These are phyloP conservation scores for Drepana arcuata DNA, from an alignment of 1,140 invertebrate species.

Conservation along the genomic window DNA sequence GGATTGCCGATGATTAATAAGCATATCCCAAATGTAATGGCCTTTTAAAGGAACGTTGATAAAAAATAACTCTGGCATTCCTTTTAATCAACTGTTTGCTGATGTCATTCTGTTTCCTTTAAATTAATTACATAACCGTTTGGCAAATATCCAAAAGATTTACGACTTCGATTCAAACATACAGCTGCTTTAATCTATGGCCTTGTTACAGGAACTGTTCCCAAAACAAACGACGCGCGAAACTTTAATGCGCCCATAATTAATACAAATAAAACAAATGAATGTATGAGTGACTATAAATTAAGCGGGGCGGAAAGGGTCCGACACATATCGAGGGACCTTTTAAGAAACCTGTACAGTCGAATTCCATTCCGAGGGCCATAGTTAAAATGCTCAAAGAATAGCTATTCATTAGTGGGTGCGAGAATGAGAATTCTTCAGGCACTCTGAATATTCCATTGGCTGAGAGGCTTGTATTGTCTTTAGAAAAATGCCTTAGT, in stretches of 20 bases:
- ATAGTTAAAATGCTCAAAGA: constrained; percentile 70
- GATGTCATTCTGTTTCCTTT: too few relatives aligned
- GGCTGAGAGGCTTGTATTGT: constrained; percentile 59
- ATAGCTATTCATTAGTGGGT: constrained; percentile 71
- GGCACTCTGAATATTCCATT: constrained; percentile 62
- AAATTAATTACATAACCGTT: too few relatives aligned
- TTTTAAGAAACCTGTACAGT: constrained; percentile 69
- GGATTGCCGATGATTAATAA: too few relatives aligned
- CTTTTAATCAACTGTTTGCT: too few relatives aligned
- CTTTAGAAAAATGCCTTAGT: constrained; percentile 59
- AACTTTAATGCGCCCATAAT: constrained; percentile 54
- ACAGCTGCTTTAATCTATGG: too few relatives aligned
- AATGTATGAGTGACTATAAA: constrained; percentile 55
- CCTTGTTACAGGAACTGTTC: too few relatives aligned
- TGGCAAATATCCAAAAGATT: too few relatives aligned
- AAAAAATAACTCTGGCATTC: too few relatives aligned
- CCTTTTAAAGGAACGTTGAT: too few relatives aligned
- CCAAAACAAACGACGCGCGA: constrained; percentile 35
- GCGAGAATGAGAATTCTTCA: constrained; percentile 69
- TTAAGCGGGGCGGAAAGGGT: constrained; percentile 63
- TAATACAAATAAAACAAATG: constrained; percentile 63
- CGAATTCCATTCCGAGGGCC: constrained; percentile 62
- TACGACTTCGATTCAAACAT: too few relatives aligned
- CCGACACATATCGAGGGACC: constrained; percentile 57
- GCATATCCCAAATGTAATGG: too few relatives aligned